Evolutionary conservation across 64 coral and sea anemone genomes (phyloP).

Genomic region (Stichodactyla helianthus): DNA sequence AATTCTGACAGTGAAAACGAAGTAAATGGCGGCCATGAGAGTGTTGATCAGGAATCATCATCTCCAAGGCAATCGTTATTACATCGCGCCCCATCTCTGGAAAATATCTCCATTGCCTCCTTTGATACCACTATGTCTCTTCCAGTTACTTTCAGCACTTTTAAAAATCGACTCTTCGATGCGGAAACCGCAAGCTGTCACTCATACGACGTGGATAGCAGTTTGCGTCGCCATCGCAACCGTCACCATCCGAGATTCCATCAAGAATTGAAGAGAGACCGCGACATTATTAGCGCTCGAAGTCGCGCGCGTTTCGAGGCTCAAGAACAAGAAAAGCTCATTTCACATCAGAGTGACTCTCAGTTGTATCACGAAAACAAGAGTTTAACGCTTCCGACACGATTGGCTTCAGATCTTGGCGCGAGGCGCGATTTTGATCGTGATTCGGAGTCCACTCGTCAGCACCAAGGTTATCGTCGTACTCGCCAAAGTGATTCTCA

Average conservation of each 20-base stretch:
- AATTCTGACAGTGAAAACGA: not conserved
- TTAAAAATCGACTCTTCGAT: slow-evolving; percentile 26
- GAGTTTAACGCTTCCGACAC: not conserved
- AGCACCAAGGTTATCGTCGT: not conserved
- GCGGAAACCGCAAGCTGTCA: slow-evolving; percentile 18
- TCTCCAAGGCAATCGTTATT: not conserved
- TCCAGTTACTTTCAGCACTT: slow-evolving; percentile 37
- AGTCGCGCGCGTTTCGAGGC: not conserved
- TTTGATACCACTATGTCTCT: slow-evolving; percentile 22
- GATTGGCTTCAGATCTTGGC: not conserved
- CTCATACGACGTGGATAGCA: not conserved
- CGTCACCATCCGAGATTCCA: slow-evolving; percentile 10
- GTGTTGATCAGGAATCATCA: not conserved
- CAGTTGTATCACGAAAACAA: not conserved
- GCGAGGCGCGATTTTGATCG: slow-evolving; percentile 12
- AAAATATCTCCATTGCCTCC: not conserved
- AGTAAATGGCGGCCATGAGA: no score
- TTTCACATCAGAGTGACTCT: slow-evolving; percentile 12
- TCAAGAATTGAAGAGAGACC: slow-evolving; percentile 11
- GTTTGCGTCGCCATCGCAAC: not conserved
- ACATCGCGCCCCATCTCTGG: not conserved
- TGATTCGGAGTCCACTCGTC: not conserved
- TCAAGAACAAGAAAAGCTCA: not conserved
- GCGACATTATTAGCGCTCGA: not conserved
- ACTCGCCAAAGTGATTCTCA: not conserved